phyloP scores from a whole-genome alignment of 2,888 invertebrate species.

The Aporophyla lueneburgensis region DNA sequence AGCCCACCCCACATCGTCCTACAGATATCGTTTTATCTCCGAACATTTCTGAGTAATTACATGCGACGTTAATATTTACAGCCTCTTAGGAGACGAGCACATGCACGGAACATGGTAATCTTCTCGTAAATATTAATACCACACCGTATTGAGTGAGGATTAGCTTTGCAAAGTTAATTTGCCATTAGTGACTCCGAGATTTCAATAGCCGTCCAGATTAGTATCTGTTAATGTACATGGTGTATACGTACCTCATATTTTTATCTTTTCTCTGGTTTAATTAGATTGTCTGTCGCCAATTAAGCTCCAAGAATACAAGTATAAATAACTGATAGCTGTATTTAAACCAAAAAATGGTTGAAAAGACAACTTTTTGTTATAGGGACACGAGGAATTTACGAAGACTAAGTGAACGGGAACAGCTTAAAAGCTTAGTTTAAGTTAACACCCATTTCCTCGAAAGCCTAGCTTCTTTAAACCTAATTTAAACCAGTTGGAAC shows the following conservation, averaged over 20 bases:
- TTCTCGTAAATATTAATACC: conserved; percentile 40
- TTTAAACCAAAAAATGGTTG: not conserved
- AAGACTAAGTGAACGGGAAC: not conserved
- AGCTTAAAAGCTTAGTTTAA: not conserved
- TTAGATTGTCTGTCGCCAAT: not conserved
- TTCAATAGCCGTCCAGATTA: not conserved
- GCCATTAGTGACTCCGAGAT: conserved; percentile 2
- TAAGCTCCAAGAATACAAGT: not conserved
- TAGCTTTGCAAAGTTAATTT: conserved; percentile 11
- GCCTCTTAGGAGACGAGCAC: conserved; percentile 2
- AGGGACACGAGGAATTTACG: not conserved
- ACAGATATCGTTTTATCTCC: not conserved
- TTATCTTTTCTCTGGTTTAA: not conserved
- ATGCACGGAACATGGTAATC: conserved; percentile 14
- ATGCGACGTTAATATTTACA: conserved; percentile 19
- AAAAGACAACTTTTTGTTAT: not conserved
- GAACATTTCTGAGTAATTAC: not conserved
- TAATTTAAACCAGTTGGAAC: not conserved
- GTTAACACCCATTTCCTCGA: not conserved
- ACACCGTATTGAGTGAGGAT: conserved; percentile 12
- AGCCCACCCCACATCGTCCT: too few species aligned
- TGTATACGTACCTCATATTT: not conserved
- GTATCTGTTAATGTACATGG: not conserved
- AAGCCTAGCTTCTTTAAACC: not conserved
- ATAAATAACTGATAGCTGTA: not conserved